These are phyloP conservation scores for Himalopsyche anomala DNA, from an alignment of 2,888 invertebrate genomes.

Conservation along the genomic window DNA sequence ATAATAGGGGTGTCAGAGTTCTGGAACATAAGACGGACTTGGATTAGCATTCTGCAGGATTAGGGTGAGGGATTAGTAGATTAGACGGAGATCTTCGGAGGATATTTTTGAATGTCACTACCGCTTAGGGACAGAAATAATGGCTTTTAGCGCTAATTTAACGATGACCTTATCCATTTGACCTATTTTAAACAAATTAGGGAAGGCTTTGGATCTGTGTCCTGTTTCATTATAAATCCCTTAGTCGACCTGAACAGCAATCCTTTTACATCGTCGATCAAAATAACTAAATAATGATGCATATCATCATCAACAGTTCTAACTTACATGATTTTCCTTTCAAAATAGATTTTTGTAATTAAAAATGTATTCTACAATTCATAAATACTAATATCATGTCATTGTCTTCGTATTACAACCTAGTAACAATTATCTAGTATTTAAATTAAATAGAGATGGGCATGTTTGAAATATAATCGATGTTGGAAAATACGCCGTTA, in stretches of 20 bases:
- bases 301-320: neutral
- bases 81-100: constrained; percentile 54
- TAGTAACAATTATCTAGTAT: too few species aligned
- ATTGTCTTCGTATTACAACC: too few species aligned
- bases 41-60: constrained; percentile 56
- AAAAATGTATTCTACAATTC: too few species aligned
- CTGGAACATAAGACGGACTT: constrained; percentile 53
- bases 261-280: constrained; percentile 1
- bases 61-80: constrained; percentile 52
- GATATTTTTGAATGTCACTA: constrained; percentile 51
- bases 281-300: neutral
- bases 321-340: too few species aligned
- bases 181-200: constrained; percentile 42
- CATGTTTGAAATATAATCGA: too few species aligned
- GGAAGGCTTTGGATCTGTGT: constrained; percentile 22
- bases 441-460: too few species aligned
- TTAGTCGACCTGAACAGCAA: neutral
- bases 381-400: too few species aligned
- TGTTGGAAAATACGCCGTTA: too few species aligned
- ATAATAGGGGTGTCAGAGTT: constrained; percentile 41
- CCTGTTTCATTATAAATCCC: constrained; percentile 20
- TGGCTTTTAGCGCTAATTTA: constrained; percentile 43
- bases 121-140: constrained; percentile 40
- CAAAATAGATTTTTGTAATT: too few species aligned
- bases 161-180: constrained; percentile 38